Conservation (phyloP, 2,888 invertebrate genomes). For the Empis stercorea region DNA sequence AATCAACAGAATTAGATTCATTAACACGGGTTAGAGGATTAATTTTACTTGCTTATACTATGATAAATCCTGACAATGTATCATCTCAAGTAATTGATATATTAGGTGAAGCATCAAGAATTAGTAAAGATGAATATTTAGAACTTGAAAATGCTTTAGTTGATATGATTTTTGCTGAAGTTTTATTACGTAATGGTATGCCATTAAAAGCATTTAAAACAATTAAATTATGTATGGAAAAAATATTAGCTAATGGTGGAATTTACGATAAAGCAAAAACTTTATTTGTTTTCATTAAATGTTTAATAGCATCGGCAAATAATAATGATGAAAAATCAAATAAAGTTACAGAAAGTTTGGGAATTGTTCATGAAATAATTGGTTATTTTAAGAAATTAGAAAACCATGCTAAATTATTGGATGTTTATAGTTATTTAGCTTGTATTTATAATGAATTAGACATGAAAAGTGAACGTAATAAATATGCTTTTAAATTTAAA, state of each 20-base stretch:
- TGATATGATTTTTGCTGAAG: conserved; percentile 67
- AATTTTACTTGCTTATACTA: conserved; percentile 54
- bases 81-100: conserved; percentile 45
- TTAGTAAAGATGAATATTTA: conserved; percentile 61
- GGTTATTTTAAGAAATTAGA: conserved; percentile 60
- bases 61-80: conserved; percentile 36
- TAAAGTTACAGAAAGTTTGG: conserved; percentile 28
- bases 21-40: conserved; percentile 47
- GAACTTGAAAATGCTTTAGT: conserved; percentile 62
- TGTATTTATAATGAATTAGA: conserved; percentile 64
- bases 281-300: conserved; percentile 62
- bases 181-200: conserved; percentile 58
- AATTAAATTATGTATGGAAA: conserved; percentile 53
- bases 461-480: conserved; percentile 58
- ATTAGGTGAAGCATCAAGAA: conserved; percentile 56
- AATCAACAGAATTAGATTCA: conserved; percentile 34
- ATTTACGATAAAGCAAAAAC: conserved; percentile 68
- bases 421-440: conserved; percentile 41
- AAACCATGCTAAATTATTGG: conserved; percentile 61
- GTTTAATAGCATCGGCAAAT: conserved; percentile 54
- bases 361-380: conserved; percentile 52
- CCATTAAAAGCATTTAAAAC: conserved; percentile 61
- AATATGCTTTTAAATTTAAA: conserved; percentile 67
- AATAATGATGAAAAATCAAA: conserved; percentile 38
- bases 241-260: conserved; percentile 67